Conservation (phyloP, 2,797 vertebrate species). For the Gastrophryne carolinensis region DNA sequence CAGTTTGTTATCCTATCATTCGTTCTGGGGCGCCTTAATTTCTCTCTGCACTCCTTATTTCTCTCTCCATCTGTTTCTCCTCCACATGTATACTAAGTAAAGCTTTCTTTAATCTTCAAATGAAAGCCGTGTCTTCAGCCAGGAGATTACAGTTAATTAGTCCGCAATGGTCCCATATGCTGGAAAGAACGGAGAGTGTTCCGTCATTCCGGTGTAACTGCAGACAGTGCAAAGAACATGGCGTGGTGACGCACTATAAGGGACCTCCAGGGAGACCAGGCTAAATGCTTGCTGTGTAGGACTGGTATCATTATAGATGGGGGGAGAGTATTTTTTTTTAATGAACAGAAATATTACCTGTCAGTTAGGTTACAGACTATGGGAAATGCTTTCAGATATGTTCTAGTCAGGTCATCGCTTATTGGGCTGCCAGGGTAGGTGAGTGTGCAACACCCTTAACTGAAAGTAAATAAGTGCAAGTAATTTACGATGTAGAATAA, state of each 20-base stretch:
- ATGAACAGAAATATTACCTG: no score
- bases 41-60: background rate
- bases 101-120: background rate
- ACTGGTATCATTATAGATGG: no score
- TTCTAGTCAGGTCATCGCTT: no score
- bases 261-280: no score
- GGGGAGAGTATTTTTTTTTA: no score
- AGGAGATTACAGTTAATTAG: background rate
- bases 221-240: background rate
- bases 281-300: no score
- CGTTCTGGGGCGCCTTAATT: background rate
- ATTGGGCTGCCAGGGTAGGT: no score
- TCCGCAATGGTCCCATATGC: background rate
- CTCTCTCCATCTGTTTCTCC: background rate
- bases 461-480: no score
- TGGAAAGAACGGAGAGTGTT: background rate
- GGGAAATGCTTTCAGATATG: no score
- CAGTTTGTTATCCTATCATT: background rate
- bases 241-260: background rate
- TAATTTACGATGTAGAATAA: no score
- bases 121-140: background rate
- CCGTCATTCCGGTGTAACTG: background rate
- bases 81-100: background rate
- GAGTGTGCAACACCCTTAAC: no score
- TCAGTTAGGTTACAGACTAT: no score